These are phyloP conservation scores for Datnioides undecimradiatus DNA, from an alignment of 2,113 vertebrate genomes.

Conservation along the genomic window DNA sequence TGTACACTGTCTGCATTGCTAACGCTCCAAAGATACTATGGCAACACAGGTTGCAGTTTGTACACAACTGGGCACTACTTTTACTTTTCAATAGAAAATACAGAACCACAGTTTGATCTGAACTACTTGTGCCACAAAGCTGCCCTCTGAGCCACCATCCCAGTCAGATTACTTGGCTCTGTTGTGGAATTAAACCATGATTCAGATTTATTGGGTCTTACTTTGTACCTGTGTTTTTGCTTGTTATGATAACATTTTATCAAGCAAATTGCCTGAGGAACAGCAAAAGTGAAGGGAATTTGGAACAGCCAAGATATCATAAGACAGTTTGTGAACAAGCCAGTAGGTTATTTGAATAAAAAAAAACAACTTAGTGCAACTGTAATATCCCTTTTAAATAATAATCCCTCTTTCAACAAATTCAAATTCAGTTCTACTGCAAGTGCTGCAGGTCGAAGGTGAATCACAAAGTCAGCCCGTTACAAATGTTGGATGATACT, in stretches of 20 bases:
- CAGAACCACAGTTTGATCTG: background rate
- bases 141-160: background rate
- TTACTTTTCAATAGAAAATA: background rate
- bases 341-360: background rate
- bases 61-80: background rate
- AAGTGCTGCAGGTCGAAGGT: background rate
- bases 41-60: background rate
- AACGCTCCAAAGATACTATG: conserved; percentile 10
- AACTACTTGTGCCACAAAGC: background rate
- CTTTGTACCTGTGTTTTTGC: conserved; percentile 21
- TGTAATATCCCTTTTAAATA: background rate
- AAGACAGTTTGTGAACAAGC: background rate
- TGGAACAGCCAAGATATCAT: background rate
- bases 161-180: conserved; percentile 3
- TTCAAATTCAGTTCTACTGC: background rate
- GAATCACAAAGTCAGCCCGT: background rate
- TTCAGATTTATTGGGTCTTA: conserved; percentile 2
- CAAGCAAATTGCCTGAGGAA: background rate
- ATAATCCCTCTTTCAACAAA: background rate
- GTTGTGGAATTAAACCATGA: conserved; percentile 3
- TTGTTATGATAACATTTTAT: background rate
- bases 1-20: background rate
- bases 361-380: background rate
- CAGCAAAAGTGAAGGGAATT: background rate
- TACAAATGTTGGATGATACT: background rate